These are phyloP conservation scores for Sanderia malayensis DNA, from an alignment of 30 jellyfish, hydroid and myxozoan genomes.

Conservation along the genomic window DNA sequence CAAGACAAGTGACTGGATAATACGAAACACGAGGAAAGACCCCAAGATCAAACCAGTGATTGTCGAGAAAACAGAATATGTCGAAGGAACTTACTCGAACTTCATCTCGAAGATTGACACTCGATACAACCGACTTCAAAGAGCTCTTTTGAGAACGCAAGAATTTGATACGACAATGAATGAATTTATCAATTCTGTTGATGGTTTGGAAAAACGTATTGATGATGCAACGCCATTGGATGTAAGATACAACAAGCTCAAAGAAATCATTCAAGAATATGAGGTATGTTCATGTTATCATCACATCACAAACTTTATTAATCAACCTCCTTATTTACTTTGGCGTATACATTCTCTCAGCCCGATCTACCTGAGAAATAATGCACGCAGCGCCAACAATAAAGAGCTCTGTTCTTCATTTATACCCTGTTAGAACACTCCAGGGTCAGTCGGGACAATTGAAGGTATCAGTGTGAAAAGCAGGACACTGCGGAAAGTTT, in stretches of 20 bases:
- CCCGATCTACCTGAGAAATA: no score
- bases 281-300: conserved; percentile 79
- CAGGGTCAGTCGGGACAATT: no score
- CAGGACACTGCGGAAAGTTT: no score
- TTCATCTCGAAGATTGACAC: conserved; percentile 65
- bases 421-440: no score
- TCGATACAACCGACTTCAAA: conserved; percentile 72
- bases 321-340: no score
- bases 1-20: conserved; percentile 76
- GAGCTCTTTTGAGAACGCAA: conserved; percentile 71
- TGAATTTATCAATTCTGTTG: conserved; percentile 61
- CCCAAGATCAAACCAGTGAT: conserved; percentile 55
- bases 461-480: no score
- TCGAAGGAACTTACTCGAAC: conserved; percentile 46
- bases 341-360: no score
- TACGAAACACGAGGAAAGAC: conserved; percentile 50
- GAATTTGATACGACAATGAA: conserved; percentile 68
- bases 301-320: no score
- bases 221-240: conserved; percentile 68
- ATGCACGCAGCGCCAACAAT: no score
- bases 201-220: conserved; percentile 65
- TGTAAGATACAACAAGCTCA: conserved; percentile 68
- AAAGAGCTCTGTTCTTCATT: no score
- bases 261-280: conserved; percentile 59
- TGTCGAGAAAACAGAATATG: conserved; percentile 59